Conservation (phyloP, 2,888 invertebrate genomes). For the Schizotus pectinicornis region DNA sequence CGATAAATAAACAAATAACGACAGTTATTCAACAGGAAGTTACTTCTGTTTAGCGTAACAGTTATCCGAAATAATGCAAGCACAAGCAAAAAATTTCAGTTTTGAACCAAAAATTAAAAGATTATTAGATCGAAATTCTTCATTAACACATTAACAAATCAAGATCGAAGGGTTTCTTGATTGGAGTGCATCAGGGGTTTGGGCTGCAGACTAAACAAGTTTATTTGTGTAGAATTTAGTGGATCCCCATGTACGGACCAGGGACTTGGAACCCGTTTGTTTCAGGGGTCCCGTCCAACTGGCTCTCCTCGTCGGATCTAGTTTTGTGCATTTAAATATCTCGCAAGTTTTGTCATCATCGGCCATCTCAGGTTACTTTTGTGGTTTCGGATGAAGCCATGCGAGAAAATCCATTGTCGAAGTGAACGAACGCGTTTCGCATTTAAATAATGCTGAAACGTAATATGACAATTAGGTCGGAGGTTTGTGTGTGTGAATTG, state of each 20-base stretch:
- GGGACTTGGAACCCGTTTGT: background rate
- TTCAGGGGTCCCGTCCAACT: background rate
- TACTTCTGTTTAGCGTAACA: no score
- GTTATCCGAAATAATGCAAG: no score
- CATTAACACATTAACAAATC: no score
- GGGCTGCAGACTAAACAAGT: constrained; percentile 11
- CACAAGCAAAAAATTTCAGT: no score
- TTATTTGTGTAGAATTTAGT: constrained; percentile 10
- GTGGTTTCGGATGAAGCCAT: constrained; percentile 52
- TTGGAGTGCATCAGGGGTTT: no score
- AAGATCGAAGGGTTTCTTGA: no score
- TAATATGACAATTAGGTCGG: constrained; percentile 52
- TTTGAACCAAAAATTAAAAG: no score
- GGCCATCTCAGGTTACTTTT: constrained; percentile 50
- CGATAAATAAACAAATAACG: no score
- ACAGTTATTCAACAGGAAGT: no score
- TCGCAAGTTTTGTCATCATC: constrained; percentile 45
- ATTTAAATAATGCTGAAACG: constrained; percentile 50
- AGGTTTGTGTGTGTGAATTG: constrained; percentile 45
- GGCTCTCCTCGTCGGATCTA: constrained; percentile 2
- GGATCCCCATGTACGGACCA: constrained; percentile 2
- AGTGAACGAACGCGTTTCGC: constrained; percentile 45
- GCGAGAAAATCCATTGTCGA: constrained; percentile 51
- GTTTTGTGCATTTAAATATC: constrained; percentile 37
- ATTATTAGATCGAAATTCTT: no score